Evolutionary conservation across 2,888 invertebrate species (phyloP).

Genomic region (Cancer borealis): DNA sequence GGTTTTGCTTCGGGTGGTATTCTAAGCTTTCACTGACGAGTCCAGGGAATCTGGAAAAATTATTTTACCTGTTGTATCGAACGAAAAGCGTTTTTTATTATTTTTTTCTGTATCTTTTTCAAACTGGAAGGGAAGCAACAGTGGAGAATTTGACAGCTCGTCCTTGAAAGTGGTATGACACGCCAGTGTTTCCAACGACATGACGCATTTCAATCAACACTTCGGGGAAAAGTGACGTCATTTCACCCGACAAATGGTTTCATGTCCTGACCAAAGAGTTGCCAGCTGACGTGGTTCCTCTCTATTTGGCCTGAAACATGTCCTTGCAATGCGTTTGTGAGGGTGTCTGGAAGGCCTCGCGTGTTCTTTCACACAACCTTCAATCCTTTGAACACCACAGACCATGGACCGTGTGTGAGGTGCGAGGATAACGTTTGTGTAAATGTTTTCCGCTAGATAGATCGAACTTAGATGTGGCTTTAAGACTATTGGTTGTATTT

Average conservation of each 20-base stretch:
- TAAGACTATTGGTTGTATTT: not conserved
- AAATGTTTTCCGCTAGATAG: not conserved
- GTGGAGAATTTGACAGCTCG: not conserved
- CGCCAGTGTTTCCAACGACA: not conserved
- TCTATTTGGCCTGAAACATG: not conserved
- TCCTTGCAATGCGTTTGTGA: not conserved
- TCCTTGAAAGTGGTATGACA: not conserved
- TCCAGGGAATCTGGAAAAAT: too few relatives aligned
- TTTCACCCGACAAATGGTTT: not conserved
- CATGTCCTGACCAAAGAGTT: constrained; percentile 15
- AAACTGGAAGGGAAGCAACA: not conserved
- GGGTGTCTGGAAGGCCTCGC: too few relatives aligned
- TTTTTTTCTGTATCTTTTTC: not conserved
- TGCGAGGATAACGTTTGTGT: not conserved
- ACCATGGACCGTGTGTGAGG: not conserved
- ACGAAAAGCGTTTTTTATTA: too few relatives aligned
- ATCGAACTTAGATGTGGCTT: not conserved
- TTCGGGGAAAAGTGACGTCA: not conserved
- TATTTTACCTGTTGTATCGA: too few relatives aligned
- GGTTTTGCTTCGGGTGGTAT: not conserved
- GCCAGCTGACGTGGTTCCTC: not conserved
- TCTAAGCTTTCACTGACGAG: not conserved
- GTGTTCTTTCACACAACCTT: not conserved
- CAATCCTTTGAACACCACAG: not conserved
- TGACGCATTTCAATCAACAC: not conserved